A percentile compares a stretch with the other conserved stretches of the same genome.
phyloP scores from a whole-genome alignment of 2,888 invertebrate species.

The Caenorhabditis drosophilae region DNA sequence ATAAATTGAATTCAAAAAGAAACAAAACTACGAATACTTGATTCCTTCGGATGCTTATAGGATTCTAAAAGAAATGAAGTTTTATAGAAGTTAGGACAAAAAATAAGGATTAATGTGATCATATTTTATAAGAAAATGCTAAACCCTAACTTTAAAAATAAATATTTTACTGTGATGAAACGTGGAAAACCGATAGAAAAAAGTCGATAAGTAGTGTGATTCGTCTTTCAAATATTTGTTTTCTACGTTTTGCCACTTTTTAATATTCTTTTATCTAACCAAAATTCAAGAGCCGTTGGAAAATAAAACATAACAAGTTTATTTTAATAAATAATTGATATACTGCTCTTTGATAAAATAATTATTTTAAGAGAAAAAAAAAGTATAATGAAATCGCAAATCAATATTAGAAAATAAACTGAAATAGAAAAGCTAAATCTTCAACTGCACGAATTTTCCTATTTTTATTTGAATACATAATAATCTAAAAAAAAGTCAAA shows the following conservation, averaged over 20 bases:
- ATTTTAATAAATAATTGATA: too few species aligned
- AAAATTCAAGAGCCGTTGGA: conserved; percentile 18
- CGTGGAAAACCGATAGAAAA: neutral
- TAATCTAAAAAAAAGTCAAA: too few species aligned
- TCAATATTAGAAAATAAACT: too few species aligned
- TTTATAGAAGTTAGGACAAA: too few species aligned
- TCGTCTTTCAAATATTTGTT: conserved; percentile 27
- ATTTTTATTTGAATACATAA: too few species aligned
- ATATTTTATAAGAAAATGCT: conserved; percentile 5
- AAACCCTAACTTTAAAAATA: too few species aligned
- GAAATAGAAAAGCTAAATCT: too few species aligned
- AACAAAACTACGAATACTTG: neutral
- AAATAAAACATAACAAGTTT: neutral
- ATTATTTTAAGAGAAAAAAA: too few species aligned
- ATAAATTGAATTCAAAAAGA: neutral
- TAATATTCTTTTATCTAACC: conserved; percentile 1
- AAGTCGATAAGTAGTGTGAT: neutral
- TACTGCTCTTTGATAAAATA: too few species aligned
- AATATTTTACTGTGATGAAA: neutral
- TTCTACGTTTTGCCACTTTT: conserved; percentile 18
- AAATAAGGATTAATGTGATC: conserved; percentile 1
- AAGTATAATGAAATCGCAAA: too few species aligned
- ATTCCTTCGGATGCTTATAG: neutral
- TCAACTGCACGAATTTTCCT: too few species aligned
- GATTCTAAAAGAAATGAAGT: neutral